Evolutionary conservation across 2,113 vertebrate species (phyloP).

Genomic region (Hypomesus transpacificus): DNA sequence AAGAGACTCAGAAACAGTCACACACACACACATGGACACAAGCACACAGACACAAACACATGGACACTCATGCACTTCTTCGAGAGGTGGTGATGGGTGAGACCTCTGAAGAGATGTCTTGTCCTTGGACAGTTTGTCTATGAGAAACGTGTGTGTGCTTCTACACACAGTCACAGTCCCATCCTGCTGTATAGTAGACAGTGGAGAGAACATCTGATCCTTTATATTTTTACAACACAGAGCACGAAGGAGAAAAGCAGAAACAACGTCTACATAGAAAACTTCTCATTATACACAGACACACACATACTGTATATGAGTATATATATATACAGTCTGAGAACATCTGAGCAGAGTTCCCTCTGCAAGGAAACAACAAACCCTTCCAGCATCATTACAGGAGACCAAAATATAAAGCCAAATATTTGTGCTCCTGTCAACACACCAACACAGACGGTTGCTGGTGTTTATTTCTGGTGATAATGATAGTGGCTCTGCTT

Average conservation of each 20-base stretch:
- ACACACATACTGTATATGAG: not conserved
- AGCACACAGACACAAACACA: not conserved
- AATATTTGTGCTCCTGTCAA: not conserved
- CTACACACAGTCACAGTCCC: no score
- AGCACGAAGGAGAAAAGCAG: not conserved
- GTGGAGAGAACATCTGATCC: no score
- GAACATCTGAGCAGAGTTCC: not conserved
- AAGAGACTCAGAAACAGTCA: not conserved
- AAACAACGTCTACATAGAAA: not conserved
- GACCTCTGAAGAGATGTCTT: no score
- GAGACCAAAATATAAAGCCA: not conserved
- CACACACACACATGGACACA: not conserved
- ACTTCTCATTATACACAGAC: not conserved
- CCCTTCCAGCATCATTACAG: not conserved
- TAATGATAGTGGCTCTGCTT: conserved; percentile 7
- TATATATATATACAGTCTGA: not conserved
- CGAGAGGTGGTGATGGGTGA: no score
- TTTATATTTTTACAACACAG: no score
- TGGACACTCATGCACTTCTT: not conserved
- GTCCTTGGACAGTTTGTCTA: no score
- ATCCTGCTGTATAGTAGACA: no score
- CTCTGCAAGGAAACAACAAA: not conserved
- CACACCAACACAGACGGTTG: not conserved
- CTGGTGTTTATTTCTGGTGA: not conserved
- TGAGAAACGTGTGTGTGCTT: no score